These are phyloP conservation scores for Micromussa lordhowensis DNA, from an alignment of 92 coral and sea anemone genomes.

Conservation along the genomic window DNA sequence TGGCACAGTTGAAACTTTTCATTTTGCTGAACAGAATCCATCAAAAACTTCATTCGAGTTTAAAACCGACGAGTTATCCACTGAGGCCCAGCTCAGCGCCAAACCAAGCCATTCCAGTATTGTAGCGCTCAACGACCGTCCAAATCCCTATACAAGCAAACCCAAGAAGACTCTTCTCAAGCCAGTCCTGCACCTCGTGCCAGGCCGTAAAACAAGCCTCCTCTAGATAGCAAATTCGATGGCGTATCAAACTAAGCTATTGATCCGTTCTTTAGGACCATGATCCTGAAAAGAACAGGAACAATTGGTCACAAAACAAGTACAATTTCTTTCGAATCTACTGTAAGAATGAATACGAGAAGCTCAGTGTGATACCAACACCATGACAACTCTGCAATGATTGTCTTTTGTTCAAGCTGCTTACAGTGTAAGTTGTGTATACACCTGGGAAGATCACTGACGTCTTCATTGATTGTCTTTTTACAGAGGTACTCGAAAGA, in stretches of 20 bases:
- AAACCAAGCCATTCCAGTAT: background rate
- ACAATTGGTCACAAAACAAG: background rate
- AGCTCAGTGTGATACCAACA: no score
- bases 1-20: background rate
- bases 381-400: no score
- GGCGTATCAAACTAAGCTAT: slow-evolving; percentile 87
- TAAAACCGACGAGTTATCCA: background rate
- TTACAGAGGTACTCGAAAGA: no score
- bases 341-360: no score
- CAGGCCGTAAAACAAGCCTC: slow-evolving; percentile 75
- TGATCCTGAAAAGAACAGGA: slow-evolving; percentile 54
- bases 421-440: no score
- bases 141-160: background rate
- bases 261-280: slow-evolving; percentile 77
- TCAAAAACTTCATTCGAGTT: background rate
- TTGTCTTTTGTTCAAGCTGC: no score
- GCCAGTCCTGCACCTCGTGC: slow-evolving; percentile 80
- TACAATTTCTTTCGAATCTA: no score
- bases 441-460: no score
- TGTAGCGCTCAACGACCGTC: background rate
- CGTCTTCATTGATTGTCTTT: no score
- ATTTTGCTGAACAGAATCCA: background rate
- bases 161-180: background rate
- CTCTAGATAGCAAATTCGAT: slow-evolving; percentile 53
- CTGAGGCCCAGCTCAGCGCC: background rate